Base-by-base conservation (phyloP, 2,888 invertebrate species). In the Malthinus flaveolus region DNA sequence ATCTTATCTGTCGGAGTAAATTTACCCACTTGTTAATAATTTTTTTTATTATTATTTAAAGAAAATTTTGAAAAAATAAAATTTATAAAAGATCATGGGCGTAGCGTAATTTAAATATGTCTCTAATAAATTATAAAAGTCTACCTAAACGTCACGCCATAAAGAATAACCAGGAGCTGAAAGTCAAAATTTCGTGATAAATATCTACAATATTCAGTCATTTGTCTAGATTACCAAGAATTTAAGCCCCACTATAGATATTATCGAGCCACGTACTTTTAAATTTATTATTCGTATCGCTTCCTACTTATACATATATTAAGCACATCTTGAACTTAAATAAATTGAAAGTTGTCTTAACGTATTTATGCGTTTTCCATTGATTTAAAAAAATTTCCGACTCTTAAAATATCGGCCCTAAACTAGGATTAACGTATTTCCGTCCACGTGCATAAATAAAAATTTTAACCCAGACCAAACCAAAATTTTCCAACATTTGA, bases 171-270 rank as follows among this genome's bases (percentile, higher is more conserved):
- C 44, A 4, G 39, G 39, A 46, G 37, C 32, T 49, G 56, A 10
- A 56, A 56, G 50, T 36, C 56, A 56, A 56, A 56, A 44, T 56
- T 56, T 51, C 13, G 50, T 56, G 56, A 56, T 56, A 46, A 56
- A 56, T 56, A 56, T 56, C 46, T 56, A 50, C 50, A 49, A 56
- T 56, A 56, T 56, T 56, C 39, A 50, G 56, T 56, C 56, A 39
- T 56, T 56, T 56, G 50, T 56, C 56, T 56, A 36, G 56, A 56
- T 56, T 56, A 51, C 50, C 9, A 49, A 56, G 50, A 50, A 50
- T 56, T 45, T 32, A 46, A 56, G 56, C 50, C 46, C 46, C 8
- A 39, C 50, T 56, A 50, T 56, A 56, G 56, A 56, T 56, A 56
- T 48, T 48, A 48, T 50, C 49, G 46, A 42, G 50, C 46, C 56